A percentile compares a stretch with the other conserved stretches of the same genome.
Conservation (phyloP, 2,888 invertebrate species). For the Mantis religiosa region DNA sequence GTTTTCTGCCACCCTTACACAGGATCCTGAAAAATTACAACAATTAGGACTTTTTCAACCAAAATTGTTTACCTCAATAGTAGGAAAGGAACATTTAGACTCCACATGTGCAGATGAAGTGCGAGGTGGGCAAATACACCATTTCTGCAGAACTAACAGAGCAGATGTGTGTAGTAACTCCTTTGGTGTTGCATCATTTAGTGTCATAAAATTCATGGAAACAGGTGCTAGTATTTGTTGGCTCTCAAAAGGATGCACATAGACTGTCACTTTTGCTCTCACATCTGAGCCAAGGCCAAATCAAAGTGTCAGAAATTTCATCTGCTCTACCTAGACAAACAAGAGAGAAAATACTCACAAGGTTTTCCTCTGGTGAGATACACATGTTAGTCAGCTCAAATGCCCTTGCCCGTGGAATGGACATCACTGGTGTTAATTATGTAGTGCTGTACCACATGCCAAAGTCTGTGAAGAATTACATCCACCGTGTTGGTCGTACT, state of each 20-base stretch:
- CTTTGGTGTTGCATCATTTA: constrained; percentile 72
- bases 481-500: constrained; percentile 92
- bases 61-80: constrained; percentile 76
- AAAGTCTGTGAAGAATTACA: constrained; percentile 81
- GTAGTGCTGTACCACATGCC: constrained; percentile 93
- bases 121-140: constrained; percentile 68
- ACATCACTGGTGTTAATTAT: constrained; percentile 80
- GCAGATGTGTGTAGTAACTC: constrained; percentile 60
- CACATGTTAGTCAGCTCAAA: constrained; percentile 89
- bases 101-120: constrained; percentile 24
- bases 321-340: constrained; percentile 57
- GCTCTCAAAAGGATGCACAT: constrained; percentile 75
- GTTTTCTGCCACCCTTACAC: constrained; percentile 95
- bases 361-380: constrained; percentile 66
- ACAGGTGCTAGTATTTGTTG: constrained; percentile 84
- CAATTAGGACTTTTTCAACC: constrained; percentile 87
- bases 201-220: constrained; percentile 55
- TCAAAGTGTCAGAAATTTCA: constrained; percentile 63
- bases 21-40: constrained; percentile 93
- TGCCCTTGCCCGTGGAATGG: constrained; percentile 90
- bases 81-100: constrained; percentile 37
- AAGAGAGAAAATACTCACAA: constrained; percentile 61
- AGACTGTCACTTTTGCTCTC: constrained; percentile 63
- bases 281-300: constrained; percentile 53
- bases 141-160: constrained; percentile 75